A percentile compares a stretch with the other conserved stretches of the same genome.
Evolutionary conservation across 2,797 vertebrate species (phyloP).

Genomic region (Malacoraja senta): DNA sequence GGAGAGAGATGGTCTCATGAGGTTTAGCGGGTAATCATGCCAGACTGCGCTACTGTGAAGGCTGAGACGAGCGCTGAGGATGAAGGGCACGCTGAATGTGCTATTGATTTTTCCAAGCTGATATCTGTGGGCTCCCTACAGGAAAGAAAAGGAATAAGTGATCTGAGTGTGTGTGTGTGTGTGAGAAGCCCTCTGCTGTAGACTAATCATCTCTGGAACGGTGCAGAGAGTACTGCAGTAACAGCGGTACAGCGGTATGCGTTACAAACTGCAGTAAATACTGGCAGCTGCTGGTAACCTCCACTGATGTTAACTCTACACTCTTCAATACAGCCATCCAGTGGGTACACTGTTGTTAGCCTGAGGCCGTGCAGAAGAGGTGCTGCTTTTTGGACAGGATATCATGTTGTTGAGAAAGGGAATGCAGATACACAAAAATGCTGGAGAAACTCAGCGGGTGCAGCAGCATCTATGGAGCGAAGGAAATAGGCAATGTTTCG

Average conservation of each 20-base stretch:
- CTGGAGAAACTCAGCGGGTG: too few relatives aligned
- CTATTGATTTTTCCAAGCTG: conserved; percentile 12
- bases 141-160: conserved; percentile 10
- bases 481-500: too few relatives aligned
- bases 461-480: too few relatives aligned
- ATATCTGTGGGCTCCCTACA: not conserved
- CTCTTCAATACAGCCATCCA: too few relatives aligned
- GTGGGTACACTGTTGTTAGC: too few relatives aligned
- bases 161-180: not conserved
- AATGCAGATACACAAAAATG: too few relatives aligned
- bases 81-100: not conserved
- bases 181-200: not conserved
- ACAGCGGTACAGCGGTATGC: not conserved
- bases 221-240: not conserved
- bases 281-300: not conserved
- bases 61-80: not conserved
- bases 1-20: not conserved
- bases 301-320: not conserved
- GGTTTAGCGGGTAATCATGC: not conserved
- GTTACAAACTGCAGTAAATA: not conserved
- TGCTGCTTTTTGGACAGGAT: too few relatives aligned
- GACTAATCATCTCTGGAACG: not conserved
- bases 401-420: too few relatives aligned
- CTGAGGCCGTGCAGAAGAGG: too few relatives aligned
- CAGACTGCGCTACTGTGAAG: not conserved